Percentiles rank a stretch among this genome's conserved stretches.
These are phyloP conservation scores for Actinostola sp. DNA, from an alignment of 92 coral and sea anemone species.

Conservation along the genomic window DNA sequence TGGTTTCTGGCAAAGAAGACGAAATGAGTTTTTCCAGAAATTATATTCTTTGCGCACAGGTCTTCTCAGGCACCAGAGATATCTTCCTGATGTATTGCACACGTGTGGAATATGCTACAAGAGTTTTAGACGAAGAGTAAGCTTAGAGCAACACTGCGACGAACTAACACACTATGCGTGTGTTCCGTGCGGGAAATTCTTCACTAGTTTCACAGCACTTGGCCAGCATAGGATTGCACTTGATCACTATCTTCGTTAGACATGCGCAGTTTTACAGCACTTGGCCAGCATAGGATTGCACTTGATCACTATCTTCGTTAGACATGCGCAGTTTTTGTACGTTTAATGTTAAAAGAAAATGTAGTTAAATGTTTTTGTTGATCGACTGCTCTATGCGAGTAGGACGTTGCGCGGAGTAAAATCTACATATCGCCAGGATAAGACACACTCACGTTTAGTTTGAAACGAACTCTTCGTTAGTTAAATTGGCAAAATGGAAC, in stretches of 20 bases:
- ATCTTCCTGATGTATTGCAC: conserved; percentile 53
- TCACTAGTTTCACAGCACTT: conserved; percentile 83
- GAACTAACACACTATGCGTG: conserved; percentile 97
- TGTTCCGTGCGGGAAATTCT: conserved; percentile 87
- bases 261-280: background rate
- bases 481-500: no score
- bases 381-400: no score
- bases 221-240: conserved; percentile 90
- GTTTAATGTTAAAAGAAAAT: no score
- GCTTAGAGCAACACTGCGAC: conserved; percentile 90
- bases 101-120: conserved; percentile 95
- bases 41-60: conserved; percentile 57
- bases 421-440: no score
- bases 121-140: conserved; percentile 77
- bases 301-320: conserved; percentile 55
- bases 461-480: no score
- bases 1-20: conserved; percentile 62
- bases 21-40: conserved; percentile 60
- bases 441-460: no score
- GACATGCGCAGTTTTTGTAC: no score
- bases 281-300: conserved; percentile 83
- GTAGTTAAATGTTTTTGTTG: no score
- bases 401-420: no score
- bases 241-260: conserved; percentile 54
- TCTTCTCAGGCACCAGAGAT: conserved; percentile 49